Percentiles rank a stretch among this genome's conserved stretches.
Evolutionary conservation across 2,113 vertebrate species (phyloP).

Genomic region (Agelaius phoeniceus): DNA sequence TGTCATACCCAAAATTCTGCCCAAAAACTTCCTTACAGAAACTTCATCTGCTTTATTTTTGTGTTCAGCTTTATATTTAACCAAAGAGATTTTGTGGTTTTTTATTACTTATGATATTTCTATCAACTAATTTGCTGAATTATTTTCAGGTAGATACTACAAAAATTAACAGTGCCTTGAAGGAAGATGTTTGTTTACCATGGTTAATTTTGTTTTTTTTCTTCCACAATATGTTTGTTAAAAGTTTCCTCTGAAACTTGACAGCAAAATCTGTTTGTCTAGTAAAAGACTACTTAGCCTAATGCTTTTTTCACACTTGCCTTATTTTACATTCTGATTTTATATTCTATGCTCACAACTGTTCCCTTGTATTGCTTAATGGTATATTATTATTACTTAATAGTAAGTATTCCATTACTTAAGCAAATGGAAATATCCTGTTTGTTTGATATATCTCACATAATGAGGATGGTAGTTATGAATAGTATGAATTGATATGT

Average conservation of each 20-base stretch:
- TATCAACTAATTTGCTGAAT: background rate
- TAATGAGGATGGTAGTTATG: background rate
- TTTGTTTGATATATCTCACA: background rate
- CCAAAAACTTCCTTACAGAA: background rate
- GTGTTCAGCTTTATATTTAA: background rate
- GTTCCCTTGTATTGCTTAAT: background rate
- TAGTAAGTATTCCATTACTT: background rate
- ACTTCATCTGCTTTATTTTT: background rate
- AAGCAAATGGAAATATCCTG: background rate
- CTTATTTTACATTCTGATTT: background rate
- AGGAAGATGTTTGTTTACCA: background rate
- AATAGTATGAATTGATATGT: background rate
- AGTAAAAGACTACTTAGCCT: background rate
- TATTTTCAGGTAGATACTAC: background rate
- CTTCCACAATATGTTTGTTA: background rate
- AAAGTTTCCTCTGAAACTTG: background rate
- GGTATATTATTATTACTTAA: too few species aligned
- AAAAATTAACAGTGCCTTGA: slow-evolving; percentile 14
- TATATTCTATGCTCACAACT: background rate
- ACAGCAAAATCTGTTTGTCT: background rate
- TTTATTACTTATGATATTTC: background rate
- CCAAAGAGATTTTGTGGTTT: background rate
- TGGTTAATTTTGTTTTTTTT: background rate
- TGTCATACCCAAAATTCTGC: background rate
- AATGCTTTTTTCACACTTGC: background rate